Evolutionary conservation across 2,797 vertebrate species (phyloP).

Genomic region (Micropoecilia bifurca): DNA sequence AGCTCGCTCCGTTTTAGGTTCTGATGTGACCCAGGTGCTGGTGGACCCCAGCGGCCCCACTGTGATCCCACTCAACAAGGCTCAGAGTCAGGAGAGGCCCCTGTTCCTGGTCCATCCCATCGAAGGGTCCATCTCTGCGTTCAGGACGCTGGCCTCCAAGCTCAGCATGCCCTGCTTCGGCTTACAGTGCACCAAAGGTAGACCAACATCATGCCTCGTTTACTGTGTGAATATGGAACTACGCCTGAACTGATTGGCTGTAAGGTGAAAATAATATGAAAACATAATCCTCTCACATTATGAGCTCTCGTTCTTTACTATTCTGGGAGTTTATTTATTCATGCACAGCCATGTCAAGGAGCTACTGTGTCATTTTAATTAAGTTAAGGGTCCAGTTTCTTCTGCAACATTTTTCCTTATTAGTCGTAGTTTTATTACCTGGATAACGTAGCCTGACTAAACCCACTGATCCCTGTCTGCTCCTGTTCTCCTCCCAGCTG

Average conservation of each 20-base stretch:
- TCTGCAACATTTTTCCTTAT: background rate
- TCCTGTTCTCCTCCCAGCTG: constrained; percentile 74
- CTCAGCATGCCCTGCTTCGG: constrained; percentile 93
- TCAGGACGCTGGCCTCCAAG: constrained; percentile 85
- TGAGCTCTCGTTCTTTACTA: background rate
- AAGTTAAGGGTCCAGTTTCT: background rate
- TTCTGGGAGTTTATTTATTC: background rate
- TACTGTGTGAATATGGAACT: background rate
- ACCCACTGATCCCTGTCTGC: background rate
- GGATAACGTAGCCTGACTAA: background rate
- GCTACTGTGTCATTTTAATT: background rate
- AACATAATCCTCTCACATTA: background rate
- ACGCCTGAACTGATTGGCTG: background rate
- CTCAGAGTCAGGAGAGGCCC: constrained; percentile 88
- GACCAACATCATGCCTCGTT: background rate
- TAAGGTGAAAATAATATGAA: background rate
- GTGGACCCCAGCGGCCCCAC: constrained; percentile 90
- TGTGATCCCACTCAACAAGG: constrained; percentile 83
- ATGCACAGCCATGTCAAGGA: background rate
- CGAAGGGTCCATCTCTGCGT: constrained; percentile 89
- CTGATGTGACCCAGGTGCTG: constrained; percentile 85
- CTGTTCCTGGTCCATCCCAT: constrained; percentile 96
- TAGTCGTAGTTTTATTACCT: background rate
- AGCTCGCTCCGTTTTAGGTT: constrained; percentile 62
- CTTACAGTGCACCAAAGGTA: constrained; percentile 95